Evolutionary conservation across 1,140 invertebrate species (phyloP).

Genomic region (Polypedilum vanderplanki): DNA sequence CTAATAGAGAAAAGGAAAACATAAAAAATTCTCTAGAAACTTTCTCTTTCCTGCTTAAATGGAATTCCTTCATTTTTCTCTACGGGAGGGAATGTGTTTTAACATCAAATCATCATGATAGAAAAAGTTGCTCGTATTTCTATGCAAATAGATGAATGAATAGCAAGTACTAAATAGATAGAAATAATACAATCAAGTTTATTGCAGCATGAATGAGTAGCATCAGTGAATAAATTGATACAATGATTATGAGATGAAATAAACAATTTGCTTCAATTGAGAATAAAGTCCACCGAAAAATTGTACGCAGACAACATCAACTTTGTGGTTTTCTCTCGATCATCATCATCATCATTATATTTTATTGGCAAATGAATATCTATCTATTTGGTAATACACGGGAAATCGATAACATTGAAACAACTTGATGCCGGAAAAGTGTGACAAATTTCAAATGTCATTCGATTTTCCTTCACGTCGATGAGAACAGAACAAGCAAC

Average conservation of each 20-base stretch:
- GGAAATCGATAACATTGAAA: slow-evolving; percentile 13
- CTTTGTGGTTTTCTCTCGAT: not conserved
- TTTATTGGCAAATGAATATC: not conserved
- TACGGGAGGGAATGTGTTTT: no score
- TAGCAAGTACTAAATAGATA: not conserved
- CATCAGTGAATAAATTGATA: slow-evolving; percentile 7
- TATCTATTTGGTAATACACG: not conserved
- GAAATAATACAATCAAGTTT: not conserved
- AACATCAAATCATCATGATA: no score
- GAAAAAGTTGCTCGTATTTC: no score
- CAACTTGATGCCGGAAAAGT: not conserved
- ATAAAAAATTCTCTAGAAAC: no score
- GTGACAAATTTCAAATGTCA: slow-evolving; percentile 6
- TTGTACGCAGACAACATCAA: not conserved
- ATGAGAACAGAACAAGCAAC: not conserved
- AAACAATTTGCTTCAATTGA: not conserved
- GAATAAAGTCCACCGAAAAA: not conserved
- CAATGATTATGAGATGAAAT: slow-evolving; percentile 2
- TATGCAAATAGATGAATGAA: not conserved
- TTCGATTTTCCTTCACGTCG: not conserved
- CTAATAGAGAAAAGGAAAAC: no score
- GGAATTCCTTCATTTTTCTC: no score
- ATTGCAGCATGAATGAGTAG: not conserved
- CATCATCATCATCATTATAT: not conserved
- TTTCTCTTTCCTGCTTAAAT: no score